Base-by-base conservation (phyloP, 1,140 invertebrate species). In the Panagrolaimus sp. region DNA sequence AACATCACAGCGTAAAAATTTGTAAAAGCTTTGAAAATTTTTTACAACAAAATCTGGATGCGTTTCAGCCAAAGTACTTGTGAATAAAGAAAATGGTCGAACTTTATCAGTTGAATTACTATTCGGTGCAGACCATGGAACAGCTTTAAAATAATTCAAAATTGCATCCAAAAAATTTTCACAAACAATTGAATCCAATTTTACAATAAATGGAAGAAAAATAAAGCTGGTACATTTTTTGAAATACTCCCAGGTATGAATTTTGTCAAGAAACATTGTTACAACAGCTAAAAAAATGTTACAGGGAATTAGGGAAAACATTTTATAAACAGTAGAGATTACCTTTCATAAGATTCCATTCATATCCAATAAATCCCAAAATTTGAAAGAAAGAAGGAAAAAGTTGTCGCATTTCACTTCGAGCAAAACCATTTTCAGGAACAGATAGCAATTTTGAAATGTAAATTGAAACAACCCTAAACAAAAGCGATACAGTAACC, bases 21-120 rank as follows among this genome's bases (percentile, higher is more conserved):
- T 27, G 13, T 27, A 27, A 57, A 20, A 57, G 20, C 27, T n/a
- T 8, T 57, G 20, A 16, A 57, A 57, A 20, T 57, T 57, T 5
- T 57, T 57, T 20, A 57, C 51, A 20, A 57, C 20, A 16, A 57
- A 57, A 20, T 57, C 51, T 20, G 51, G 51, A 57, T 57, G 27
- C 4, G 20, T 57, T 27, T 5, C 8, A 13, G 51, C 51, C 14
- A 57, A 11, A 8, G 13, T 57, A 20, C 20, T 57, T 27, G 27
- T 25, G 20, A 57, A 57, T 27, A 57, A 27, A 3, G 20, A 4
- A 16, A 57, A 57, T 2, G 31, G 7, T 7, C 31, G 31, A 38
- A 57, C 51, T 20, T 57, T 57, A 11, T 20, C 51, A 57, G 27
- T 25, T 2, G 20, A 20, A 11, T 14, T 5, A 57, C 14, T 11